A percentile compares a stretch with the other conserved stretches of the same genome.
Conservation (phyloP, 2,113 vertebrate species). For the Tyto alba region DNA sequence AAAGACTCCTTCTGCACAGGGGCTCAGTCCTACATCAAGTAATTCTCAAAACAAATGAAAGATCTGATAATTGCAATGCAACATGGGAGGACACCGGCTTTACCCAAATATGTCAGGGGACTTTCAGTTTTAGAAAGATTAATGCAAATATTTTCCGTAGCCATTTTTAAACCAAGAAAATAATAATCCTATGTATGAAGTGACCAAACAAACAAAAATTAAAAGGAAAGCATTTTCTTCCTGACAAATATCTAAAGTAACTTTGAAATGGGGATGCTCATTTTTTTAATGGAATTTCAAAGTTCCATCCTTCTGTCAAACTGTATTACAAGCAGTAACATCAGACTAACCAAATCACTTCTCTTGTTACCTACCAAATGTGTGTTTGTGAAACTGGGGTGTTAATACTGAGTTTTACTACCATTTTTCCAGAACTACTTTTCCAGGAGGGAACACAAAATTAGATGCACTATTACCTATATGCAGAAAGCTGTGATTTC, state of each 20-base stretch:
- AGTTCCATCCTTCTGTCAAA: background rate
- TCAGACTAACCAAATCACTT: background rate
- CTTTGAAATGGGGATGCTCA: background rate
- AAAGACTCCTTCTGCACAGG: background rate
- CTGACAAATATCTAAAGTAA: background rate
- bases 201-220: background rate
- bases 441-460: background rate
- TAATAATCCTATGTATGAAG: background rate
- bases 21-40: background rate
- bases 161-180: background rate
- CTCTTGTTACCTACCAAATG: background rate
- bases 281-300: background rate
- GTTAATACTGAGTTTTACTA: background rate
- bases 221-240: background rate
- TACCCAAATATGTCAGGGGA: background rate
- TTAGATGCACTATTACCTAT: background rate
- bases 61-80: background rate
- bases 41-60: background rate
- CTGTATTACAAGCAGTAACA: background rate
- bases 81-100: background rate
- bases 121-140: background rate
- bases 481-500: background rate
- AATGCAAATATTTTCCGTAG: background rate
- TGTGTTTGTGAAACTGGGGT: background rate
- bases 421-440: background rate